Percentiles rank a stretch among this genome's conserved stretches.
Evolutionary conservation across 2,797 vertebrate species (phyloP).

Genomic region (Clarias pachynema): DNA sequence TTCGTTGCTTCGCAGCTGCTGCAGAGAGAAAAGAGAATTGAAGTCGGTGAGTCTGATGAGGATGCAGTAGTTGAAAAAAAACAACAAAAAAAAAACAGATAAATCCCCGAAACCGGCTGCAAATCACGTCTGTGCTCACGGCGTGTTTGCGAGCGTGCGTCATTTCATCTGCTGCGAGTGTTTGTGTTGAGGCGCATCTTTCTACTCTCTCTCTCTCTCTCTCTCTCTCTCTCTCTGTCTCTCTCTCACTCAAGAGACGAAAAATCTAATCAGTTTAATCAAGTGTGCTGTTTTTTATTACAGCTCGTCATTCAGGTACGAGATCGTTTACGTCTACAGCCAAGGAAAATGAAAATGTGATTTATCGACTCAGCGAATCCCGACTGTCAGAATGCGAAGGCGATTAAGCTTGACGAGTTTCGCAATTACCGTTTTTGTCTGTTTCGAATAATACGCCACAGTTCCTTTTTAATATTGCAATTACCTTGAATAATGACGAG

Average conservation of each 20-base stretch:
- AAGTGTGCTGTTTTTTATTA: slow-evolving; percentile 53
- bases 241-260: not conserved
- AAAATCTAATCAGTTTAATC: slow-evolving; percentile 63
- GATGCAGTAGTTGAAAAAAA: not conserved
- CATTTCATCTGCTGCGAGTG: not conserved
- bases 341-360: slow-evolving; percentile 64
- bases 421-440: slow-evolving; percentile 63
- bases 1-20: not conserved
- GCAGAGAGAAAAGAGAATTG: not conserved
- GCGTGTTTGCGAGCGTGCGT: not conserved
- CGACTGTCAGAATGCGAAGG: slow-evolving; percentile 50
- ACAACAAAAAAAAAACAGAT: not conserved
- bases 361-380: slow-evolving; percentile 64
- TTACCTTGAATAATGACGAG: slow-evolving; percentile 60
- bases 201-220: not conserved
- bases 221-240: not conserved
- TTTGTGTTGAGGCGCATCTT: too few species aligned
- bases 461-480: slow-evolving; percentile 58
- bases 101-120: not conserved
- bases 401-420: slow-evolving; percentile 61
- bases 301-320: slow-evolving; percentile 47
- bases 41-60: not conserved
- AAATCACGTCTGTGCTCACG: not conserved
- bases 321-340: slow-evolving; percentile 54
- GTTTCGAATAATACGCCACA: slow-evolving; percentile 59